Evolutionary conservation across 2,113 vertebrate species (phyloP).

Genomic region (Malurus cyaneus): DNA sequence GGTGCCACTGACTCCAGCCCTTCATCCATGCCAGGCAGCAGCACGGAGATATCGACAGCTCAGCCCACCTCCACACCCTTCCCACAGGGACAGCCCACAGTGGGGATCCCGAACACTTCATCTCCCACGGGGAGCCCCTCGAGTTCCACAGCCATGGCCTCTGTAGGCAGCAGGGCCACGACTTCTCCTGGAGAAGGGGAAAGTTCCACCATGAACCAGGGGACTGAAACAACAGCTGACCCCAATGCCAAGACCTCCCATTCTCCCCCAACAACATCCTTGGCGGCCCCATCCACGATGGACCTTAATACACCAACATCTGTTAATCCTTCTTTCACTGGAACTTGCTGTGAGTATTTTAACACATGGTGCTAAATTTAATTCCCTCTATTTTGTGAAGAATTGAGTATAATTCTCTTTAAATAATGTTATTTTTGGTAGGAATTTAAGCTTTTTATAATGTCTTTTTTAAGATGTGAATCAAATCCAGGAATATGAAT

Average conservation of each 20-base stretch:
- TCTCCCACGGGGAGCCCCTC: background rate
- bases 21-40: rapidly evolving
- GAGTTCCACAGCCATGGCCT: rapidly evolving
- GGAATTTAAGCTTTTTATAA: background rate
- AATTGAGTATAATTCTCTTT: rapidly evolving
- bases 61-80: background rate
- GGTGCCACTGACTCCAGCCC: rapidly evolving
- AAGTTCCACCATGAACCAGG: background rate
- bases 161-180: rapidly evolving
- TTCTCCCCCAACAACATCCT: too few species aligned
- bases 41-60: rapidly evolving
- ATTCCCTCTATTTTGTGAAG: rapidly evolving
- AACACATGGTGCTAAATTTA: rapidly evolving
- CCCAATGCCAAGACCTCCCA: rapidly evolving
- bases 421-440: background rate
- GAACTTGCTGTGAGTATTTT: background rate
- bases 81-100: rapidly evolving
- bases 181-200: rapidly evolving
- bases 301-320: rapidly evolving
- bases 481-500: too few species aligned
- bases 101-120: rapidly evolving
- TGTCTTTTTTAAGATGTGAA: rapidly evolving
- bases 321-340: background rate
- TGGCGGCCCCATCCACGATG: rapidly evolving
- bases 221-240: rapidly evolving